Evolutionary conservation across 2,888 invertebrate genomes (phyloP), one percentile per base, ranked within the genome.

Genomic region (Drymonia ruficornis): DNA sequence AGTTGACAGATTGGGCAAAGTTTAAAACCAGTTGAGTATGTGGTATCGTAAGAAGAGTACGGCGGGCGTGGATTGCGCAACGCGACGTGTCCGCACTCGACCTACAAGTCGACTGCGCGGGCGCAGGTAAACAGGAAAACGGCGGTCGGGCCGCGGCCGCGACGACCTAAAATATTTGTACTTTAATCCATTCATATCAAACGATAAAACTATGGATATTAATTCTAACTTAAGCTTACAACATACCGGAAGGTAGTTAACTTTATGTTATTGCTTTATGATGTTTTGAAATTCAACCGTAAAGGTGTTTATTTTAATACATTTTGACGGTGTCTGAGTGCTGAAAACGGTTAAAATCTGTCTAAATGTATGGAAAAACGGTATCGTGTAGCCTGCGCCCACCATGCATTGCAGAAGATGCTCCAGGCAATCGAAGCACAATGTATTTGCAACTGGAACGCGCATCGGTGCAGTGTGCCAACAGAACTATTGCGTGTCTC

Each of bases 51-150:
- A 67, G 57, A 72, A 61, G 51, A 58, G 55, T 66, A 62, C 55
- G 63, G 49, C 51, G 56, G 61, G 64, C 57, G 57, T 45, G 36
- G 55, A 64, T 78, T 78, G 74, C 74, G 73, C 72, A 78, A 78
- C 62, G 19, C 53, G 50, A 55, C 55, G 58, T 52, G 59, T 55
- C 50, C 52, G 56, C 61, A 52, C 51, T 51, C 70, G 67, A 63
- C 70, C 72, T 72, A 71, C 72, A 71, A 63, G 53, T 43, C 53
- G 48, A 28, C 52, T 63, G 65, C 64, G 67, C 65, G 54, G 54
- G 61, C 65, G 66, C 67, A 68, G 63, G 72, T 74, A 75, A 79
- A 79, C 78, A 80, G 80, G 78, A 78, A 78, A 78, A 79, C 63
- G 52, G 52, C 46, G 18, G 55, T 49, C 61, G 61, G 63, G 50